These are phyloP conservation scores for Paratrypauchen microcephalus DNA, from an alignment of 2,797 vertebrate species.

Conservation along the genomic window DNA sequence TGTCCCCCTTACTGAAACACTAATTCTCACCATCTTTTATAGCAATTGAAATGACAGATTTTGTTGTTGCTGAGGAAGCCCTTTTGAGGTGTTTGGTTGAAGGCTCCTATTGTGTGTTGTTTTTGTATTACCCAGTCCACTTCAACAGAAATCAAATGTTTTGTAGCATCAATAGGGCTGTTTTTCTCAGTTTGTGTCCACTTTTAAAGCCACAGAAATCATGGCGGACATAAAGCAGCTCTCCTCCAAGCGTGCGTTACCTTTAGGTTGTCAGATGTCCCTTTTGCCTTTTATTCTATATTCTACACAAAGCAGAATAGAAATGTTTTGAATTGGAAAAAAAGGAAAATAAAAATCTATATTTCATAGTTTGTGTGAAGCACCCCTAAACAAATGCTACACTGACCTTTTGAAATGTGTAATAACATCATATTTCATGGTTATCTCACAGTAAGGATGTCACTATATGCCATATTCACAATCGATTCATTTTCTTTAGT, in stretches of 20 bases:
- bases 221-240: neutral
- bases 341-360: neutral
- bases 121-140: neutral
- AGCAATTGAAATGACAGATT: neutral
- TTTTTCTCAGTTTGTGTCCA: conserved; percentile 1
- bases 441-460: neutral
- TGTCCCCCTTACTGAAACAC: too few species aligned
- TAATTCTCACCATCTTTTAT: neutral
- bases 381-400: neutral
- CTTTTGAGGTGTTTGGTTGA: neutral
- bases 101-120: neutral
- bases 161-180: neutral
- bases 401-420: conserved; percentile 1
- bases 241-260: neutral
- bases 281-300: neutral
- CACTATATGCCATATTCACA: neutral
- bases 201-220: neutral
- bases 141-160: conserved; percentile 5
- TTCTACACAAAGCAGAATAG: neutral
- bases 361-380: conserved; percentile 1
- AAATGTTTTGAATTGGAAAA: conserved; percentile 1
- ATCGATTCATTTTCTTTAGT: neutral
- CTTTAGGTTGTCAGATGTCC: neutral
- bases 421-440: neutral
- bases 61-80: neutral